Conservation (phyloP, 1,140 invertebrate species). For the Drosophila lacertosa region DNA sequence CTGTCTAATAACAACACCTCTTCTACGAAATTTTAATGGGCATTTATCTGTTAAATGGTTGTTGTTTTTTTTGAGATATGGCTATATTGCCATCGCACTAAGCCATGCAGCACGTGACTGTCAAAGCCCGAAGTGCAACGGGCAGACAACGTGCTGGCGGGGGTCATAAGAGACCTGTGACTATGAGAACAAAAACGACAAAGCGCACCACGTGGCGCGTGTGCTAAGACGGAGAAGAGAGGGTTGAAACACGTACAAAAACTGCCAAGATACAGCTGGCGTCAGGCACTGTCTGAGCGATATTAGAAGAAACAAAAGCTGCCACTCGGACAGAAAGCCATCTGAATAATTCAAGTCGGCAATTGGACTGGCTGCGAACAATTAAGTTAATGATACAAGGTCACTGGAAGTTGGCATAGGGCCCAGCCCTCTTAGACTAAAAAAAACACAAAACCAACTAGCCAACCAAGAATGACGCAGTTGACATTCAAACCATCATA, state of each 20-base stretch:
- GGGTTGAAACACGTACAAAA: constrained; percentile 37
- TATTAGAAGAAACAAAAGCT: constrained; percentile 65
- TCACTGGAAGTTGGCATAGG: constrained; percentile 69
- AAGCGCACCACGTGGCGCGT: constrained; percentile 46
- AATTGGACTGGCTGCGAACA: constrained; percentile 72
- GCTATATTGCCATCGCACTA: constrained; percentile 49
- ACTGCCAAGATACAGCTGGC: neutral
- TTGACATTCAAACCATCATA: constrained; percentile 53
- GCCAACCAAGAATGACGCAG: constrained; percentile 65
- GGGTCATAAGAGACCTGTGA: constrained; percentile 26
- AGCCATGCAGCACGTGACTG: constrained; percentile 63
- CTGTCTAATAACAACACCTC: constrained; percentile 58
- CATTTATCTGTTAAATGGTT: constrained; percentile 7
- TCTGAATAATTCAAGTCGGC: constrained; percentile 77
- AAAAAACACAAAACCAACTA: constrained; percentile 1
- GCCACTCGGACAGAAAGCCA: constrained; percentile 51
- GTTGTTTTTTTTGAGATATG: constrained; percentile 16
- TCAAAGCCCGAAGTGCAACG: constrained; percentile 19
- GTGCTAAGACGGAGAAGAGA: neutral
- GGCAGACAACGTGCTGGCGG: constrained; percentile 53
- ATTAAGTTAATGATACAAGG: constrained; percentile 81
- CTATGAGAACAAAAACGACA: constrained; percentile 42
- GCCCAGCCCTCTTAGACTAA: constrained; percentile 16
- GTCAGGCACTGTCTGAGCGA: constrained; percentile 21
- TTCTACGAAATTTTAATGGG: constrained; percentile 27